phyloP scores from a whole-genome alignment of 2,797 vertebrate species.

The Enteromius anoplus region DNA sequence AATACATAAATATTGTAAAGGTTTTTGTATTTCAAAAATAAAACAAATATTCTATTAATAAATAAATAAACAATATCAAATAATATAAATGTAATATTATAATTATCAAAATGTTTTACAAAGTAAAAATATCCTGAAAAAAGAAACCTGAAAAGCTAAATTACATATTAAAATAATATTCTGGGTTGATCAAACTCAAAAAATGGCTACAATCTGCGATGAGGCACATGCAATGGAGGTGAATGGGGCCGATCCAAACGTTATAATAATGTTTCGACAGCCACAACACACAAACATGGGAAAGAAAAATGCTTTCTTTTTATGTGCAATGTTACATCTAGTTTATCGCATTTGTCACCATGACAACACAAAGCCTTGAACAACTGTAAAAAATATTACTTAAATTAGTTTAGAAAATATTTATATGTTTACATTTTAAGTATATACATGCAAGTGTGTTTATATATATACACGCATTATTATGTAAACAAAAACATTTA shows the following conservation, averaged over 20 bases:
- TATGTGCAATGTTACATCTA: background rate
- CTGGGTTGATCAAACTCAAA: background rate
- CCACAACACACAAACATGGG: background rate
- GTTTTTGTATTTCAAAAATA: background rate
- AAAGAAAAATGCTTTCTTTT: no score
- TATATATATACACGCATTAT: no score
- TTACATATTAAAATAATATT: background rate
- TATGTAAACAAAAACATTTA: no score
- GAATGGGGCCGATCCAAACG: background rate
- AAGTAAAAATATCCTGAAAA: background rate
- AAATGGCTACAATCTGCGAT: background rate
- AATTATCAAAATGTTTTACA: background rate
- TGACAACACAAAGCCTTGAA: background rate
- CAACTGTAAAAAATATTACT: background rate
- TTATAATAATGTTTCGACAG: background rate
- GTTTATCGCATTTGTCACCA: background rate
- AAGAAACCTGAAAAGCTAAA: background rate
- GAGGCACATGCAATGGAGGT: background rate
- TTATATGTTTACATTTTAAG: no score
- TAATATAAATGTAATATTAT: background rate
- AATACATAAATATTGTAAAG: background rate
- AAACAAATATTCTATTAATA: background rate
- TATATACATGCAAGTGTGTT: no score
- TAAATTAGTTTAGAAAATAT: no score
- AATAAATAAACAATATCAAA: background rate